phyloP scores from a whole-genome alignment of 2,113 vertebrate species.

The Neolamprologus cancellatus region DNA sequence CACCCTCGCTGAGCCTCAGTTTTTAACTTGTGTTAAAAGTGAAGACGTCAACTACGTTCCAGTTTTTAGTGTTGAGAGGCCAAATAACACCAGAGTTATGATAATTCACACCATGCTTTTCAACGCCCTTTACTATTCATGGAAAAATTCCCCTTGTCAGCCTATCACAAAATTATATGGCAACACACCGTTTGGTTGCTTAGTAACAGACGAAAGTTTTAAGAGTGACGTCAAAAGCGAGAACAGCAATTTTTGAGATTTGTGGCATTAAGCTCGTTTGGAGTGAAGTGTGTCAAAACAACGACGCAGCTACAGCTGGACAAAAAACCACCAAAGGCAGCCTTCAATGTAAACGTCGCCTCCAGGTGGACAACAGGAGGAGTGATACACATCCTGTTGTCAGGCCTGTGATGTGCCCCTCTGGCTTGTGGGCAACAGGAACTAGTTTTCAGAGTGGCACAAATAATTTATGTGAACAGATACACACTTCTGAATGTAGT shows the following conservation, averaged over 20 bases:
- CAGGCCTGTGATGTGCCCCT: neutral
- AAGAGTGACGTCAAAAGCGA: rapidly evolving
- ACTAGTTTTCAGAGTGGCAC: neutral
- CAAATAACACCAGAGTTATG: neutral
- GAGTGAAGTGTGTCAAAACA: neutral
- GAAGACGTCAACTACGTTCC: rapidly evolving
- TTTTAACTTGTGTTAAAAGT: neutral
- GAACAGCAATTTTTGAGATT: neutral
- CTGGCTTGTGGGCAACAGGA: rapidly evolving
- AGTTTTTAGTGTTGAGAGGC: neutral
- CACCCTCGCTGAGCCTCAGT: neutral
- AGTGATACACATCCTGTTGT: neutral
- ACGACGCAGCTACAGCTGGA: neutral
- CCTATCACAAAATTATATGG: neutral
- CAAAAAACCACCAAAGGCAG: rapidly evolving
- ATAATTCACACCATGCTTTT: rapidly evolving
- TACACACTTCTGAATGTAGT: neutral
- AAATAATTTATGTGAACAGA: neutral
- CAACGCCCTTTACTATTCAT: rapidly evolving
- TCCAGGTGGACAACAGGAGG: neutral
- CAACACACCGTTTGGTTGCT: rapidly evolving
- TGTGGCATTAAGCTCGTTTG: neutral
- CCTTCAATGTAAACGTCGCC: rapidly evolving
- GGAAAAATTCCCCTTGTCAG: neutral
- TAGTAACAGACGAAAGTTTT: neutral